A percentile compares a stretch with the other conserved stretches of the same genome.
phyloP scores from a whole-genome alignment of 2,113 vertebrate species.

The Chloropsis cyanopogon region DNA sequence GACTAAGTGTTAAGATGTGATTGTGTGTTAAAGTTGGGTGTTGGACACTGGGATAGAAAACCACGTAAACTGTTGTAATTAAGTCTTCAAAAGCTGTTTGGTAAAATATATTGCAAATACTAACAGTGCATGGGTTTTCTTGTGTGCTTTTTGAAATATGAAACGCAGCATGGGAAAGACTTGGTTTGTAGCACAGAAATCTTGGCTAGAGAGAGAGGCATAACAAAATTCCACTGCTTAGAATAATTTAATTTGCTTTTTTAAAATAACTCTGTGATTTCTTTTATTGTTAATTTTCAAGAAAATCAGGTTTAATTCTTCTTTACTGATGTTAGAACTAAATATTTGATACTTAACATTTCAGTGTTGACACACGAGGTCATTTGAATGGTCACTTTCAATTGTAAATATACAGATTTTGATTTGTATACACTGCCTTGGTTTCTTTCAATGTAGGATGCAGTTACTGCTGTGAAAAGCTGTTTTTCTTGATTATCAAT shows the following conservation, averaged over 20 bases:
- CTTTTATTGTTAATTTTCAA: not conserved
- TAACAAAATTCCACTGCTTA: not conserved
- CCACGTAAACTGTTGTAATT: not conserved
- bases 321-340: not conserved
- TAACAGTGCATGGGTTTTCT: not conserved
- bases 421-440: not conserved
- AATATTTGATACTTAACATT: not conserved
- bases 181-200: not conserved
- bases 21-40: not conserved
- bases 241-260: not conserved
- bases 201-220: not conserved
- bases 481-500: not conserved
- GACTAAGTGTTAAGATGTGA: not conserved
- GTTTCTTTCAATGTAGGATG: not conserved
- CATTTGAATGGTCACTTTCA: not conserved
- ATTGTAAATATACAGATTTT: not conserved
- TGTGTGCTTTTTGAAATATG: not conserved
- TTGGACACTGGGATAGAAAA: not conserved
- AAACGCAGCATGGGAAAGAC: not conserved
- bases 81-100: not conserved
- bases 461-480: not conserved
- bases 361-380: not conserved
- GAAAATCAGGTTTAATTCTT: not conserved
- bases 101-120: not conserved
- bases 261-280: not conserved